These are phyloP conservation scores for Scaptodrosophila latifasciaeformis DNA, from an alignment of 2,888 invertebrate species.

Conservation along the genomic window DNA sequence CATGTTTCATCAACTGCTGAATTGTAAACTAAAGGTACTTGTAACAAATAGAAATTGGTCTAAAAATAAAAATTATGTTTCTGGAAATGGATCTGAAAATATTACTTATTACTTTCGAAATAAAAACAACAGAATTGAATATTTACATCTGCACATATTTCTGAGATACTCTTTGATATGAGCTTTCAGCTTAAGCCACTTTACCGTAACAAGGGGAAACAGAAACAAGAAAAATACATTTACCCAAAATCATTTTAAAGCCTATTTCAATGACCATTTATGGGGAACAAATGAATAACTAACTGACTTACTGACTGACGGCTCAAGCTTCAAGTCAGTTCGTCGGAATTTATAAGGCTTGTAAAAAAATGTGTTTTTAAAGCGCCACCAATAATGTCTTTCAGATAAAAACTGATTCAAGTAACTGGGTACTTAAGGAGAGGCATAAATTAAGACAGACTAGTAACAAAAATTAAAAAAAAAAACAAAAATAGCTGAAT, in stretches of 20 bases:
- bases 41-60: too few species aligned
- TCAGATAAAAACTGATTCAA: slow-evolving; percentile 20
- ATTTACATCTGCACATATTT: too few species aligned
- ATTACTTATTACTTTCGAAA: too few species aligned
- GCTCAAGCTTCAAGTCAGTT: slow-evolving; percentile 30
- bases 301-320: slow-evolving; percentile 27
- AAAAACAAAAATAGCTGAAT: too few species aligned
- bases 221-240: slow-evolving; percentile 56
- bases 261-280: slow-evolving; percentile 49
- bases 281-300: slow-evolving; percentile 48
- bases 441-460: slow-evolving; percentile 34
- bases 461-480: slow-evolving; percentile 16
- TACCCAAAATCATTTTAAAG: slow-evolving; percentile 41
- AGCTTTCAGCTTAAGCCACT: too few species aligned
- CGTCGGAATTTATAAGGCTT: slow-evolving; percentile 19
- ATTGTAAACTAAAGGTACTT: too few species aligned
- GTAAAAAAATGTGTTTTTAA: slow-evolving; percentile 44
- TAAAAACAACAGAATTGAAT: too few species aligned
- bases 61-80: too few species aligned
- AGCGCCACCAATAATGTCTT: slow-evolving; percentile 29
- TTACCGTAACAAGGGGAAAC: too few species aligned
- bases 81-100: too few species aligned
- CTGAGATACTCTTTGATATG: too few species aligned
- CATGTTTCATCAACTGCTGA: too few species aligned
- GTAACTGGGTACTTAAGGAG: slow-evolving; percentile 34